Evolutionary conservation across 1,140 invertebrate genomes (phyloP).

Genomic region (Pomacea maculata): DNA sequence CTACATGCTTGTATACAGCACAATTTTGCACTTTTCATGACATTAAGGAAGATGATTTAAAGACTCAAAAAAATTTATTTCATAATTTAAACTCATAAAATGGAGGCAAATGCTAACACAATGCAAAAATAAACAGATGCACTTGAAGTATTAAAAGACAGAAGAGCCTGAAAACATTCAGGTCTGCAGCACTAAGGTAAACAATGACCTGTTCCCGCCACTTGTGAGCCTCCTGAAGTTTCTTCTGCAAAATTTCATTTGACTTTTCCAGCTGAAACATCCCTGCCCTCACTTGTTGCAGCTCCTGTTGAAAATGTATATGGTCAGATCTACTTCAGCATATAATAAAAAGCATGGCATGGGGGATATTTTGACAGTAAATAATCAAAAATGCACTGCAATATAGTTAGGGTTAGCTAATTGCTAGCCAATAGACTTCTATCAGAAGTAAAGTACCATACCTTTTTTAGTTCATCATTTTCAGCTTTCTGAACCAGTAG

Average conservation of each 20-base stretch:
- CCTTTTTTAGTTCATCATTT: conserved; percentile 47
- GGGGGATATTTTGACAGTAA: not conserved
- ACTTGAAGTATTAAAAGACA: not conserved
- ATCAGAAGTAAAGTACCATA: conserved; percentile 11
- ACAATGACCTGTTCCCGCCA: conserved; percentile 50
- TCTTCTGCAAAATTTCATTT: conserved; percentile 40
- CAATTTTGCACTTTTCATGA: no score
- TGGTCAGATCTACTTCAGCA: no score
- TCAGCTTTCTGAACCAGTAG: conserved; percentile 52
- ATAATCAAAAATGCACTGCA: not conserved
- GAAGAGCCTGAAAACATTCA: no score
- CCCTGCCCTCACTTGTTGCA: conserved; percentile 44
- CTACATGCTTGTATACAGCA: no score
- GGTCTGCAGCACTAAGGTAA: not conserved
- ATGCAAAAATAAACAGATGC: not conserved
- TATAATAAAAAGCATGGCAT: no score
- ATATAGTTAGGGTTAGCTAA: not conserved
- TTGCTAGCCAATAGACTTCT: not conserved
- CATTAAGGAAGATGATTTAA: no score
- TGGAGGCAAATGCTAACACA: no score
- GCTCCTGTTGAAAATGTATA: conserved; percentile 34
- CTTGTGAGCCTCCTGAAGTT: conserved; percentile 43
- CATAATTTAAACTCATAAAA: no score
- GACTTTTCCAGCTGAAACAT: conserved; percentile 50
- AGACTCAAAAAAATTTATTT: no score